phyloP scores from a whole-genome alignment of 1,140 invertebrate species.

The Diuraphis noxia region DNA sequence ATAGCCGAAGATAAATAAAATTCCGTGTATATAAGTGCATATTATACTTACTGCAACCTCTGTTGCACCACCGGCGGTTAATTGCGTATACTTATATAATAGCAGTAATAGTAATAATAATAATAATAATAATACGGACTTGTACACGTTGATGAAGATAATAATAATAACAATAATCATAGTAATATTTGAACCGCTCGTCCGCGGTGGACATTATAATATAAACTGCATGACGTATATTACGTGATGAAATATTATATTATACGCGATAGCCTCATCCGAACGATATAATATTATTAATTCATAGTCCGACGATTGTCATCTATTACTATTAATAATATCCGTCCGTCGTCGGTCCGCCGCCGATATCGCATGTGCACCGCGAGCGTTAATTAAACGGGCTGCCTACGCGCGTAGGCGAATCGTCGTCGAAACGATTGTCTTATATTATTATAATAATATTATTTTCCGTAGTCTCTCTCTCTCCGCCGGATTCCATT shows the following conservation, averaged over 20 bases:
- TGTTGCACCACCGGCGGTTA: background rate
- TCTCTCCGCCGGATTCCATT: background rate
- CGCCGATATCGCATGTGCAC: background rate
- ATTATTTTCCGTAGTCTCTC: background rate
- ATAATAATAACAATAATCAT: slow-evolving; percentile 27
- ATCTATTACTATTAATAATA: slow-evolving; percentile 22
- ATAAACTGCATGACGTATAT: background rate
- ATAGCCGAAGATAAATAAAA: background rate
- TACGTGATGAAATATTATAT: background rate
- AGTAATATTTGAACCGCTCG: slow-evolving; percentile 12
- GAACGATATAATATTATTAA: slow-evolving; percentile 2
- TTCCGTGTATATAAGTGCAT: background rate
- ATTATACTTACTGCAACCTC: background rate
- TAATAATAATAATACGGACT: background rate
- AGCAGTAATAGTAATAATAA: background rate
- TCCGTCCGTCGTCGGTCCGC: slow-evolving; percentile 11
- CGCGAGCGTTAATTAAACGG: slow-evolving; percentile 39
- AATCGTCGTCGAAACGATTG: slow-evolving; percentile 31
- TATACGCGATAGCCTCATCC: background rate
- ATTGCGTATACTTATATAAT: background rate
- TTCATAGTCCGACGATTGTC: background rate
- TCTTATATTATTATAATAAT: background rate
- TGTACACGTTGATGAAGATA: background rate
- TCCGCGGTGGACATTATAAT: background rate
- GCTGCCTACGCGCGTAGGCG: slow-evolving; percentile 32